Evolutionary conservation across 2,888 invertebrate genomes (phyloP).

Genomic region (Nemapogon koenigi): DNA sequence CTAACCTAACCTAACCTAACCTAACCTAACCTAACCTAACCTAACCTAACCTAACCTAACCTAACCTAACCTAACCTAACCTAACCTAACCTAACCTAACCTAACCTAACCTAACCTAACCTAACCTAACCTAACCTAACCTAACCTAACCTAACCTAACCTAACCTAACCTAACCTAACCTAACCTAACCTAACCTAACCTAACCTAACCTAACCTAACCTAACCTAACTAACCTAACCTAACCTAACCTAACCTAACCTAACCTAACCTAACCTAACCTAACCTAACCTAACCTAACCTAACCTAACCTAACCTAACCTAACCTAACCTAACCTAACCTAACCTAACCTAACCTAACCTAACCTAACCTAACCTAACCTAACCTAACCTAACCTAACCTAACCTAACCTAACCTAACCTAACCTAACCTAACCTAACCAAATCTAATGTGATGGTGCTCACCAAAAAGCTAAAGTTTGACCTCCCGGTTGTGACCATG

Average conservation of each 20-base stretch:
- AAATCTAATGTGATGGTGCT: too few relatives aligned
- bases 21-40: constrained; percentile 5
- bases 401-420: constrained; percentile 13
- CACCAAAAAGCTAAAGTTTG: too few relatives aligned
- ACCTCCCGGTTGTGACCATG: too few relatives aligned
- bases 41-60: constrained; percentile 4
- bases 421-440: constrained; percentile 14
- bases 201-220: constrained; percentile 5
- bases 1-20: constrained; percentile 5
- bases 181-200: constrained; percentile 5
- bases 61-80: constrained; percentile 5
- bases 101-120: constrained; percentile 5
- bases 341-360: constrained; percentile 11
- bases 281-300: constrained; percentile 10
- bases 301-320: neutral
- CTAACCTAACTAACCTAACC: too few relatives aligned
- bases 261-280: constrained; percentile 12
- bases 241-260: constrained; percentile 1
- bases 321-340: constrained; percentile 9
- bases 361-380: constrained; percentile 11
- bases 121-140: constrained; percentile 5
- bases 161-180: constrained; percentile 5
- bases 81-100: constrained; percentile 5
- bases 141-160: constrained; percentile 5
- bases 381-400: constrained; percentile 13